These are phyloP conservation scores for Agelastica alni DNA, from an alignment of 2,888 invertebrate species.

Conservation along the genomic window DNA sequence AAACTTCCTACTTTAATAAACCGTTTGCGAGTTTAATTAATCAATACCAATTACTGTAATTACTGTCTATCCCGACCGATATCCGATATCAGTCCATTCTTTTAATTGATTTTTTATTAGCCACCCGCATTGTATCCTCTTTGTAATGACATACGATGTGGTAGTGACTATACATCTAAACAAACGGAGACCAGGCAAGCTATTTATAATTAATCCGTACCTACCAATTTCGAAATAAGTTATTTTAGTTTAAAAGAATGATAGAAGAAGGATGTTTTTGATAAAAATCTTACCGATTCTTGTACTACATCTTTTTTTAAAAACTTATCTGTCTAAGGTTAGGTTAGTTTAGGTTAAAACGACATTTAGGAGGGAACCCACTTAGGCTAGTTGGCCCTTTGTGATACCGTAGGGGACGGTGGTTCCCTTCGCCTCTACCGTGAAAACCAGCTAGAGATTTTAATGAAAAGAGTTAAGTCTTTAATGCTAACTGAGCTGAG, in stretches of 20 bases:
- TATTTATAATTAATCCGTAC: not conserved
- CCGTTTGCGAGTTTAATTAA: slow-evolving; percentile 30
- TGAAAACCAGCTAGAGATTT: not conserved
- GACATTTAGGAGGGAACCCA: no score
- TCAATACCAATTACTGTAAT: slow-evolving; percentile 50
- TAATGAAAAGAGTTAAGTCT: not conserved
- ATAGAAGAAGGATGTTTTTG: no score
- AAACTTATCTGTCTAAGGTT: no score
- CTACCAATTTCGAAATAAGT: not conserved
- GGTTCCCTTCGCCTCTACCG: not conserved
- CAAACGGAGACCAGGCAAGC: not conserved
- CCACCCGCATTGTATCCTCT: slow-evolving; percentile 38
- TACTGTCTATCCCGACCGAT: slow-evolving; percentile 43
- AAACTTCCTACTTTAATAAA: no score
- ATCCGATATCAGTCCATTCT: slow-evolving; percentile 28
- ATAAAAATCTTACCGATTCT: no score
- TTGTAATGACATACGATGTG: no score
- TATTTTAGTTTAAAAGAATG: not conserved
- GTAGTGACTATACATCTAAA: not conserved
- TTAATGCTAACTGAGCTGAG: no score
- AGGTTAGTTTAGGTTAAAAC: no score
- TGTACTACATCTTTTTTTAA: no score
- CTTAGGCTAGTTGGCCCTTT: not conserved
- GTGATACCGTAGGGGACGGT: not conserved
- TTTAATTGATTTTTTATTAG: slow-evolving; percentile 50